These are phyloP conservation scores for Emydura subglobosa DNA, from an alignment of 2,113 vertebrate genomes.

Conservation along the genomic window DNA sequence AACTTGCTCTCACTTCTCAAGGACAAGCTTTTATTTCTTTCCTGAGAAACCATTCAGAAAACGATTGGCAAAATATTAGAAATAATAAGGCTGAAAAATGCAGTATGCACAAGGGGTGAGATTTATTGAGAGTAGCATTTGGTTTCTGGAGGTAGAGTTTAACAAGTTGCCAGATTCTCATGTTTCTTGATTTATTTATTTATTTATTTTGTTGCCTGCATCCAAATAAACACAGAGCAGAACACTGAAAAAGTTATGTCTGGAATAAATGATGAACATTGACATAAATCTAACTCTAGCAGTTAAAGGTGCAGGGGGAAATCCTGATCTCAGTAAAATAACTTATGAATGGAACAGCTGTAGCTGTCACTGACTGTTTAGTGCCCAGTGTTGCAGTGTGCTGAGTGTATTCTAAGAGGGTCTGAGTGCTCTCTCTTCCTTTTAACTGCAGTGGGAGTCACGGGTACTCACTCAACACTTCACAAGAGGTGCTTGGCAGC, in stretches of 20 bases:
- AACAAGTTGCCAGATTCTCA: slow-evolving; percentile 7
- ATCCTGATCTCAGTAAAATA: background rate
- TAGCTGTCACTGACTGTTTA: background rate
- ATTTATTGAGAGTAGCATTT: slow-evolving; percentile 32
- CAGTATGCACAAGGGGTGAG: slow-evolving; percentile 7
- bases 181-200: background rate
- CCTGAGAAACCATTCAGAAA: slow-evolving; percentile 60
- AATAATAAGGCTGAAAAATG: slow-evolving; percentile 72
- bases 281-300: background rate
- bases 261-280: background rate
- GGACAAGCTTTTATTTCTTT: slow-evolving; percentile 73
- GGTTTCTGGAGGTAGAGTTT: slow-evolving; percentile 35
- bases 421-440: background rate
- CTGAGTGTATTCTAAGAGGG: background rate
- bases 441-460: background rate
- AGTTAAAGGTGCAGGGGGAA: background rate
- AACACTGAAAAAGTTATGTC: background rate
- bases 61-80: slow-evolving; percentile 65
- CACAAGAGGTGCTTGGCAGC: background rate
- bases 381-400: background rate
- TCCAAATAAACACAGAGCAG: slow-evolving; percentile 10
- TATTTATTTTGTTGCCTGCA: background rate
- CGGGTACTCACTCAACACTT: fast-evolving
- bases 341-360: background rate
- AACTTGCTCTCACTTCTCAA: slow-evolving; percentile 78